Base-by-base conservation (phyloP, 2,888 invertebrate species). In the Falcaria lacertinaria region DNA sequence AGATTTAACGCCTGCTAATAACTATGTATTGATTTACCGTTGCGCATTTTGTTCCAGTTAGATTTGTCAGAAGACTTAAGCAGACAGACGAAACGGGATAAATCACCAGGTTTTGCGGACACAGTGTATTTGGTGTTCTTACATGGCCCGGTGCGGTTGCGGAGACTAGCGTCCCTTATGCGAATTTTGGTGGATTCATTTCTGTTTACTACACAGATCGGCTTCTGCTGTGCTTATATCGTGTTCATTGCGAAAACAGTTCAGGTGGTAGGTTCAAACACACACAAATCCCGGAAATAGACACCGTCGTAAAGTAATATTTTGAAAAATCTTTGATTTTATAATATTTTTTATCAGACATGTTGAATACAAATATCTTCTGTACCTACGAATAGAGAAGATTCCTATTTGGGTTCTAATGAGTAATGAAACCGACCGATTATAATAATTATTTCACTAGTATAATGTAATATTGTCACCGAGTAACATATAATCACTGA, bases 141-240 rank as follows among this genome's bases (percentile, higher is more conserved):
- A 48, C 92, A 92, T 39, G 97, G 97, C 0, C 96, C 96, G 0
- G 74, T 83, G 1, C 73, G 80, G 22, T 67, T 94, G n/a, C 90
- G 93, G 34, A 88, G 86, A 16, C 90, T 93, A 64, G 91, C 95
- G 0, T 81, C 80, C 22, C 64, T 84, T 7, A 94, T 94, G 91
- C 93, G 93, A 84, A 90, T 88, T 25, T 64, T 93, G 43, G 96
- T 98, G 48, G 97, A 98, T 80, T 67, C 92, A 11, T 98, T 98
- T 85, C 92, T 99, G 42, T 96, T 97, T 77, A 90, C 97, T 44
- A 98, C 98, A n/a, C 99, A 99, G 85, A 90, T 99, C 48, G 99
- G 99, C 47, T 98, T 99, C 87, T 99, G 99, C 81, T 98, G 98
- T 78, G 96, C 98, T 19, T 99, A 99, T 83, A 95, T 98, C 65